A percentile compares a stretch with the other conserved stretches of the same genome.
Conservation (phyloP, 2,113 vertebrate species). For the Meles meles region DNA sequence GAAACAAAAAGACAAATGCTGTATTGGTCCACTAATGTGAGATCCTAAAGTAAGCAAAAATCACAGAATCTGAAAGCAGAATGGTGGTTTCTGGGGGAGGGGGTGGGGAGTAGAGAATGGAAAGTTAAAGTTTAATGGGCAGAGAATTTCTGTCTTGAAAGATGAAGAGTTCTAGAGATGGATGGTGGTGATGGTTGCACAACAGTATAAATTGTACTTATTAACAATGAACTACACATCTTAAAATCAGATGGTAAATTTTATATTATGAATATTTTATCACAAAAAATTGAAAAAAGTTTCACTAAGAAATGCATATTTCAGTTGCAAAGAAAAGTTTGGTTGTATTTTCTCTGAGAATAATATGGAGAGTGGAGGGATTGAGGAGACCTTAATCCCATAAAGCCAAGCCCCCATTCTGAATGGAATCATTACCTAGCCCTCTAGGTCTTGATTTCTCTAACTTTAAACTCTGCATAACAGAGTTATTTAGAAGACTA, state of each 20-base stretch:
- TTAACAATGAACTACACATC: neutral
- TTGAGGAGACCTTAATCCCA: neutral
- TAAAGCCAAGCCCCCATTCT: neutral
- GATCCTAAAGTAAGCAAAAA: neutral
- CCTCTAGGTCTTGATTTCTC: neutral
- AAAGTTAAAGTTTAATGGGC: neutral
- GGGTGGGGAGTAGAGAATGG: neutral
- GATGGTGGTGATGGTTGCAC: neutral
- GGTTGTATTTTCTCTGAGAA: neutral
- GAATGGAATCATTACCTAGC: neutral
- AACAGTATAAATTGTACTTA: neutral
- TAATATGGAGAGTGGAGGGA: neutral
- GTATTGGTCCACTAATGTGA: neutral
- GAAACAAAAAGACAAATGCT: neutral
- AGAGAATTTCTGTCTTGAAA: neutral
- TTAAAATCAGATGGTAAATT: neutral
- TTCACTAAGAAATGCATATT: neutral
- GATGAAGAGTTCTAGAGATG: neutral
- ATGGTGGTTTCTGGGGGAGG: neutral
- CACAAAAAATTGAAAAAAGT: neutral
- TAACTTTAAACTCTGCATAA: neutral
- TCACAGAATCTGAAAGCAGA: neutral
- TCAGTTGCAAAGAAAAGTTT: neutral
- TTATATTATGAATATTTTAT: neutral
- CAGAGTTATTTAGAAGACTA: neutral